phyloP scores from a whole-genome alignment of 2,797 vertebrate species.

The Acrossocheilus wenchowensis region DNA sequence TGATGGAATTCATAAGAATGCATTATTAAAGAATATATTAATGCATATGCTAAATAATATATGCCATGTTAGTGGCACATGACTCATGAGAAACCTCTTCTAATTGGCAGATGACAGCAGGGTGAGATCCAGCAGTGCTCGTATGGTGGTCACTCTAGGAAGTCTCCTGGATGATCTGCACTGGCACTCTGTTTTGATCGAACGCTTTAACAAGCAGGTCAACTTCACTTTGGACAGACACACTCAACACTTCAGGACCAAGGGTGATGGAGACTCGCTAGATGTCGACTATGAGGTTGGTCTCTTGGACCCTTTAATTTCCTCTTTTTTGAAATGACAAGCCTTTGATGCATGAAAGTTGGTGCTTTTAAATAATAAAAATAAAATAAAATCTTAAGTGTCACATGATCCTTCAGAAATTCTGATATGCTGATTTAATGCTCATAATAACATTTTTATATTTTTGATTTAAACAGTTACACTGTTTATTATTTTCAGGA shows the following conservation, averaged over 20 bases:
- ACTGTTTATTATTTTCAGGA: neutral
- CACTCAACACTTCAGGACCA: constrained; percentile 90
- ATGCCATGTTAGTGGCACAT: neutral
- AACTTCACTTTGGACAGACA: constrained; percentile 94
- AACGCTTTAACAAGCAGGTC: constrained; percentile 94
- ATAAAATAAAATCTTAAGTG: neutral
- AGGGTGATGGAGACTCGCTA: constrained; percentile 89
- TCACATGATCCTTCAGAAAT: neutral
- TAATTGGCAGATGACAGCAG: constrained; percentile 84
- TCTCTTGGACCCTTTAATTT: neutral
- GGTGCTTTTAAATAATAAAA: neutral
- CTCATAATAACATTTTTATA: neutral
- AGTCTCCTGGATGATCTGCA: constrained; percentile 96
- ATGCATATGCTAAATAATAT: neutral
- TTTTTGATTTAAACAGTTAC: neutral
- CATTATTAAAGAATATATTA: neutral
- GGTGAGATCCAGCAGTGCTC: constrained; percentile 81
- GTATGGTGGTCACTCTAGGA: constrained; percentile 84
- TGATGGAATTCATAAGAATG: neutral
- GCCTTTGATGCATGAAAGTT: neutral
- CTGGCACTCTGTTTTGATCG: constrained; percentile 93
- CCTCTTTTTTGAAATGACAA: neutral
- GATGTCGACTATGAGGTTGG: constrained; percentile 96
- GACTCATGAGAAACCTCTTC: neutral
- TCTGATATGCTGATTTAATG: neutral